Base-by-base conservation (phyloP, 2,888 invertebrate genomes). In the Melipona beecheii region DNA sequence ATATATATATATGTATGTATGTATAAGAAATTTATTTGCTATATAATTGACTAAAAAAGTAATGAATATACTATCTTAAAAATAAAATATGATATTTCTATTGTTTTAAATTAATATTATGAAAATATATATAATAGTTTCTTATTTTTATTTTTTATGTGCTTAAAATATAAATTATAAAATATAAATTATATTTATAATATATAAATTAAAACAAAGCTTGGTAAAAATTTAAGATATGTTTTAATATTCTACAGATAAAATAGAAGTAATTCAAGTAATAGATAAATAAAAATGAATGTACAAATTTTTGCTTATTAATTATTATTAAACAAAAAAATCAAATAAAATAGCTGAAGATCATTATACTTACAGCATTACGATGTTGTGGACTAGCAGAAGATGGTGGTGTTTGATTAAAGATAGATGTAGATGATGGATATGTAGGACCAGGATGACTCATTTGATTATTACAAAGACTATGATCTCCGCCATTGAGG, bases 381-480 rank as follows among this genome's bases (percentile, higher is more conserved):
- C 96, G 95, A 91, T 97, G 96, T 92, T 96, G 96, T 62, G 97
- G 97, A 87, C 97, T 97, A 83, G 96, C 96, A 87, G 96, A 95
- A 69, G 95, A 95, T 64, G 96, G 95, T 86, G 95, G 95, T 66
- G 95, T 95, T 90, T 95, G 95, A 90, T 95, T 95, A 89, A 94
- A 94, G 76, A 95, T 92, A 66, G 92, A 91, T 81, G 93, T 90
- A 66, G 95, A 95, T 84, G 94, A 94, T 86, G 95, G 95, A 88
- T 95, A 95, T 78, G 95, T 95, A 69, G 95, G 93, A 87, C 94
- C 94, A 81, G 95, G 94, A 89, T 95, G 95, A 93, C 96, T 96
- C 89, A 95, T 95, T 92, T 95, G 95, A 87, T 92, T 94, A 88
- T 94, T 94, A 87, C 93, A 93, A 84, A 96, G 95, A 91, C 95